A percentile compares a stretch with the other conserved stretches of the same genome.
phyloP scores from a whole-genome alignment of 2,113 vertebrate genomes.

The Daboia siamensis region DNA sequence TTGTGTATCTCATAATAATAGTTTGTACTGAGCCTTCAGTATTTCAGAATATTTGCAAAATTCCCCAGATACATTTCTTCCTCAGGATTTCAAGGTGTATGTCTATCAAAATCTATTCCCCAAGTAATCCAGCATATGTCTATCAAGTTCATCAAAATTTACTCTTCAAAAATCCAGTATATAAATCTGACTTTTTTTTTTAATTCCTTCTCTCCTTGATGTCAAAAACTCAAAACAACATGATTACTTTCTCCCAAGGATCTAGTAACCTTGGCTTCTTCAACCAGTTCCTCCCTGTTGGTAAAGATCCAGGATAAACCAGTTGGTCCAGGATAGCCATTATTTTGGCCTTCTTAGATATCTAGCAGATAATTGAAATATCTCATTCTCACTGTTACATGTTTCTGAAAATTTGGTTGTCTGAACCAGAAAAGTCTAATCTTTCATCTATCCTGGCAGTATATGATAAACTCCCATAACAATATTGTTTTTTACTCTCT shows the following conservation, averaged over 20 bases:
- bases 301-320: not conserved
- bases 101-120: not conserved
- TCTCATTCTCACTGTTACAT: not conserved
- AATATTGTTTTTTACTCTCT: not conserved
- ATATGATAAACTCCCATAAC: not conserved
- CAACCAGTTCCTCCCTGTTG: not conserved
- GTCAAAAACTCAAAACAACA: not conserved
- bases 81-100: not conserved
- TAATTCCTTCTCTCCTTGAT: not conserved
- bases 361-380: not conserved
- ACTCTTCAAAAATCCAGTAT: not conserved
- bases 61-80: not conserved
- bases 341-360: not conserved
- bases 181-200: not conserved
- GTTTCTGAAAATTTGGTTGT: not conserved
- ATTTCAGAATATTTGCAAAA: not conserved
- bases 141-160: not conserved
- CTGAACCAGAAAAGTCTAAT: not conserved
- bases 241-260: not conserved
- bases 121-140: not conserved
- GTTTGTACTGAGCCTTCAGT: not conserved
- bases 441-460: not conserved
- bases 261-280: not conserved
- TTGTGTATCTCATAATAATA: not conserved
- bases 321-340: not conserved